Evolutionary conservation across 2,797 vertebrate species (phyloP), one percentile per base, ranked within the genome.

Genomic region (Channa striata): DNA sequence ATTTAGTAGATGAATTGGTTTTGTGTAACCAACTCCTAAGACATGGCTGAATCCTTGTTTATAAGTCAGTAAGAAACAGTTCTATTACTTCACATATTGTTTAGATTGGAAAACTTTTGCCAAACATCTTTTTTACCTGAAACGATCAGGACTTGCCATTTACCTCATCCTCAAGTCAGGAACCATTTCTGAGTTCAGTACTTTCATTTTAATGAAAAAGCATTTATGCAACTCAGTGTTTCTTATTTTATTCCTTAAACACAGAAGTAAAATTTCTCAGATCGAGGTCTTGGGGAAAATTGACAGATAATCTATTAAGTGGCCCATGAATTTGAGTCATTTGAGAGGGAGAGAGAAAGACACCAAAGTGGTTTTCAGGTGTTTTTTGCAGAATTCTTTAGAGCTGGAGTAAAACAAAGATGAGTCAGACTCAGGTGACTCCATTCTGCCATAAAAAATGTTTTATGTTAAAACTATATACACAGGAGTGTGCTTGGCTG

Each of bases 381-480:
- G 76, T 72, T 16, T 66, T 14, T 66, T 6, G 0, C 30, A 40
- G 72, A 63, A 19, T 8, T 46, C 30, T 13, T 34, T 4, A 11
- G 34, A 59, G 34, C 68, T 19, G 50, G 33, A 42, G 43, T 58
- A 8, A 61, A 81, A 47, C 36, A 39, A 16, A 56, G 4, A 62
- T 70, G 59, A 54, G 33, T 5, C 62, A 62, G 72, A 58, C 46
- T 56, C 75, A 49, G 74, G 37, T 74, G 59, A 46, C 46, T 43
- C 53, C 46, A 57, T 48, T 65, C 54, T 20, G 46, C 44, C 46
- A 14, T 19, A 12, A 46, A 39, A 36, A 21, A 34, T 50, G 37
- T 21, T 4, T 17, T 30, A 30, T 30, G 25, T 30, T 30, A 6
- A 30, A 6, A 16, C 23, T 2, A 25, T 12, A 40, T 14, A 30